Evolutionary conservation across 2,113 vertebrate genomes (phyloP), one percentile per base, ranked within the genome.

Genomic region (Epinephelus fuscoguttatus): DNA sequence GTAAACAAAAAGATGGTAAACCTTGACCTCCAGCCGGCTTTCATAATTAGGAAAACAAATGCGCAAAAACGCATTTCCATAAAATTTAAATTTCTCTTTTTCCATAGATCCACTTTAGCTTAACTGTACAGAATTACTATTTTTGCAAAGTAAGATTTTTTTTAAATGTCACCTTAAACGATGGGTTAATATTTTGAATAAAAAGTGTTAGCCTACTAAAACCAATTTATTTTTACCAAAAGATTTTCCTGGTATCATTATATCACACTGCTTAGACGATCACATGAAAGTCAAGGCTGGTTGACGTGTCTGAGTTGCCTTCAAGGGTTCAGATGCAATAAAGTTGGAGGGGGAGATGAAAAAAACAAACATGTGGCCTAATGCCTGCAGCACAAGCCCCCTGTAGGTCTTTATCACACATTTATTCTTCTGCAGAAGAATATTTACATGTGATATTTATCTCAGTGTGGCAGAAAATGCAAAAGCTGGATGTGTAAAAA

Each of bases 1-100:
- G 37, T 57, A 33, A 85, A 80, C 50, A 61, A 12, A 78, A 79
- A 50, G 30, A 19, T 47, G 55, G 6, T 27, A 47, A 75, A 84
- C 70, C 63, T 64, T 66, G 66, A 73, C 78, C 68, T 62, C 73
- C n/a, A 81, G 25, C 2, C 9, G 25, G 10, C 60, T n/a, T 8
- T 56, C 6, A 64, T 19, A 14, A 12, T 18, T 7, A 52, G 9
- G n/a, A 64, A 74, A 85, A 59, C 2, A 64, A 50, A 60, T 12
- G 27, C 3, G 4, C 10, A 27, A 40, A 76, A n/a, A 47, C 12
- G 37, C 1, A 63, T 40, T 25, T 19, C 0, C 7, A 47, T 18
- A 0, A 21, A 12, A 13, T 12, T 17, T 5, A 2, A 3, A 55
- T 40, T 3, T 70, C 7, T 70, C 4, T 3, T 11, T 42, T n/a